Evolutionary conservation across 2,888 invertebrate genomes (phyloP), one percentile per base, ranked within the genome.

Genomic region (Mythimna impura): DNA sequence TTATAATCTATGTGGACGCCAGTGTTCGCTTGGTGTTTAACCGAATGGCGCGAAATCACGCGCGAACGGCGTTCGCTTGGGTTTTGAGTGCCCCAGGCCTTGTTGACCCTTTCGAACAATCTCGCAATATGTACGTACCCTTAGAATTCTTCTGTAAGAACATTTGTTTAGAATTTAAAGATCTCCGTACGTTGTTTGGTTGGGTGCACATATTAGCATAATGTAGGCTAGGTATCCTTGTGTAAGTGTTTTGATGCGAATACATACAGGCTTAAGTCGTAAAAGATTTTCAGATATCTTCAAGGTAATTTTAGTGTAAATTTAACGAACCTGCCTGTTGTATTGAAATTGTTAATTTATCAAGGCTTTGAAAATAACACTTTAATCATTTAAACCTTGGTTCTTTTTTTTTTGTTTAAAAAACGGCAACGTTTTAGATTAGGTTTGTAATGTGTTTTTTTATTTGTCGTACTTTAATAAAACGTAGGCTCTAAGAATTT

Each of bases 111-210:
- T 47, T 9, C 4, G 4, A 47, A 17, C 43, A 0, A 47, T 47
- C 14, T 4, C 5, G 47, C 47, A 47, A 22, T 50, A 50, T 68
- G 36, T 0, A 40, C 30, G 6, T n/a, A 57, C 17, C 78, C n/a
- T 80, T 57, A 75, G 43, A 61, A 66, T 70, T 66, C 25, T 66
- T 80, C 20, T 9, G 58, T 55, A 66, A 52, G 17, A 64, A 61
- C 34, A 71, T 79, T 79, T 65, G 60, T 57, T 77, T 77, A 66
- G 77, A 80, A 77, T 63, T 71, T 66, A n/a, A 76, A 81, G n/a
- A 43, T 40, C 25, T 0, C 20, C 0, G 36, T 61, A 22, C 17
- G 25, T 30, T 58, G 40, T 66, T 47, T 40, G 40, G 77, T 66
- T 5, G 43, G 52, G 14, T 61, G 66, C 66, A 76, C 65, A 64